A percentile compares a stretch with the other conserved stretches of the same genome.
These are phyloP conservation scores for Tipula unca DNA, from an alignment of 2,888 invertebrate species.

Conservation along the genomic window DNA sequence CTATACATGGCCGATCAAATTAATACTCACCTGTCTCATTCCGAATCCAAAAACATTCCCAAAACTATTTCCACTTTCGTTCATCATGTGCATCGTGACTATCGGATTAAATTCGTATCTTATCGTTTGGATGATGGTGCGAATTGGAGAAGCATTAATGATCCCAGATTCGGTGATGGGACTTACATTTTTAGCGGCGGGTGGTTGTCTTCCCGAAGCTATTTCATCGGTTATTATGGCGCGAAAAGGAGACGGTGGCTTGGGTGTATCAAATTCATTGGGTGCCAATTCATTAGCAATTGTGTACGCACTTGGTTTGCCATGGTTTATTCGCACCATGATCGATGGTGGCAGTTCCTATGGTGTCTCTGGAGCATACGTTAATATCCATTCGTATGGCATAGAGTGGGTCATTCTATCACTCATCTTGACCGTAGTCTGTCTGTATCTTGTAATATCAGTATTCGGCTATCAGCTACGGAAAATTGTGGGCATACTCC, in stretches of 20 bases:
- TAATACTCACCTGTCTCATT: constrained; percentile 53
- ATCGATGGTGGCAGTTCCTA: not conserved
- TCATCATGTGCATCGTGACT: constrained; percentile 72
- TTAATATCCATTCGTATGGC: constrained; percentile 67
- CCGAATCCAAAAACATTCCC: constrained; percentile 53
- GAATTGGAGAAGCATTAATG: constrained; percentile 58
- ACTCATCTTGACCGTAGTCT: constrained; percentile 61
- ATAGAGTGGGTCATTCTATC: constrained; percentile 75
- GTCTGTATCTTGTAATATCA: constrained; percentile 59
- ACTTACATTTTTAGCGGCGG: constrained; percentile 73
- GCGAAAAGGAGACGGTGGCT: constrained; percentile 70
- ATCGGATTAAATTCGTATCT: constrained; percentile 71
- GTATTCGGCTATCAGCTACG: constrained; percentile 63
- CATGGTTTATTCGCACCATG: constrained; percentile 73
- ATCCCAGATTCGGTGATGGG: constrained; percentile 80
- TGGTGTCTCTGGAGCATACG: constrained; percentile 35
- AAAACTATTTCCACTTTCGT: constrained; percentile 58
- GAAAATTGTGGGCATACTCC: constrained; percentile 56
- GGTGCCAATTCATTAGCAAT: constrained; percentile 83
- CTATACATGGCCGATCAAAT: constrained; percentile 57
- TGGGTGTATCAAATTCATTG: constrained; percentile 79
- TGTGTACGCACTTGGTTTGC: constrained; percentile 69
- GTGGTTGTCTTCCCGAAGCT: constrained; percentile 69
- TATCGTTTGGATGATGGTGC: constrained; percentile 78
- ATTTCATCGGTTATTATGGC: constrained; percentile 70